Base-by-base conservation (phyloP, 1,140 invertebrate species). In the Ylistrum balloti region DNA sequence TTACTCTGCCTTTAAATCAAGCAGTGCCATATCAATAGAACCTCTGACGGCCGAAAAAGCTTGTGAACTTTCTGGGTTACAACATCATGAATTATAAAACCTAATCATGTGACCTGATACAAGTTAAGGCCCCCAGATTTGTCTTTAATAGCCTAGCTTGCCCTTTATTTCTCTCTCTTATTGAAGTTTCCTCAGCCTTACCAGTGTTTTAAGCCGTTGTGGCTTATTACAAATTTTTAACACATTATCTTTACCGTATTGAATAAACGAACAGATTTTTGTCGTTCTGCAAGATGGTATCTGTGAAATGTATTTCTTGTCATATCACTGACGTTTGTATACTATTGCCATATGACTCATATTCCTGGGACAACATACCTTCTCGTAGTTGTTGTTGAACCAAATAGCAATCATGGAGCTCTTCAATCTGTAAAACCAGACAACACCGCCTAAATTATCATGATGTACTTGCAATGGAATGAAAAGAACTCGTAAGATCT, bases 361-460 rank as follows among this genome's bases (percentile, higher is more conserved):
- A n/a, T 74, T 74, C 56, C 17, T 5, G 22, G 56, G n/a, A 28
- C n/a, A 17, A 74, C 56, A 45, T 93, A 96, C 96, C 97, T 95
- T 97, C 96, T 74, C 96, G 91, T 48, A 97, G 94, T 90, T 96
- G 96, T 90, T 96, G 95, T 86, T 97, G 96, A 0, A 97, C 93
- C 86, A 95, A 91, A 91, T 97, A 97, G 91, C 96, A 95, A 86
- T 97, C 97, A 91, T 96, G 95, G 33, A 97, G 93, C 91, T 97
- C 97, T 94, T 97, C 97, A 91, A 97, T 94, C 95, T 96, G 94
- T 33, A 91, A 91, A 90, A 87, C 89, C 45, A 91, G 28, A 91
- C 35, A 33, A 17, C 28, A 45, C 13, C 35, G n/a, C n/a, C n/a
- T n/a, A n/a, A n/a, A n/a, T n/a, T n/a, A n/a, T n/a, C n/a, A n/a